These are phyloP conservation scores for Tor tambroides DNA, from an alignment of 2,113 vertebrate genomes.

Conservation along the genomic window DNA sequence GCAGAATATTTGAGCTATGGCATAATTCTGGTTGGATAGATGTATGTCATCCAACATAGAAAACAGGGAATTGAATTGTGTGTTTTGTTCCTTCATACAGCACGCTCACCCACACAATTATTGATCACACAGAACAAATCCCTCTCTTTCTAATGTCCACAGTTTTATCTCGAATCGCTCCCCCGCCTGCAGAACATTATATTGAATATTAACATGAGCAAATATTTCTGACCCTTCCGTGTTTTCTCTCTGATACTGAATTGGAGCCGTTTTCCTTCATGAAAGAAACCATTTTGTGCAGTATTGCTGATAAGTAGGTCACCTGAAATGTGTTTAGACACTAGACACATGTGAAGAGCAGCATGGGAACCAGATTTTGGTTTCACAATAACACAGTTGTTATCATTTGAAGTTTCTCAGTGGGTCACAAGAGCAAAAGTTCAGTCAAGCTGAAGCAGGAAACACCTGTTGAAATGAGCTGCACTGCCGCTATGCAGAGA, in stretches of 20 bases:
- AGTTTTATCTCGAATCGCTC: not conserved
- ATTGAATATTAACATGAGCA: slow-evolving; percentile 30
- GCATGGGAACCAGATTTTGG: slow-evolving; percentile 49
- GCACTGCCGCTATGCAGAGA: slow-evolving; percentile 1
- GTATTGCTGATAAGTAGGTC: slow-evolving; percentile 31
- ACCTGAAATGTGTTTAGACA: slow-evolving; percentile 32
- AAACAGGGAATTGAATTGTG: slow-evolving; percentile 36
- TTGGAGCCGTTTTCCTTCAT: not conserved
- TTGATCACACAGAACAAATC: slow-evolving; percentile 49
- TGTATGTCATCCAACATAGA: not conserved
- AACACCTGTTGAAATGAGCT: slow-evolving; percentile 54
- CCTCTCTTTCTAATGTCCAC: not conserved
- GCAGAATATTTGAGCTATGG: not conserved
- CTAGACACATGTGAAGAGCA: slow-evolving; percentile 29
- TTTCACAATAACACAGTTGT: slow-evolving; percentile 48
- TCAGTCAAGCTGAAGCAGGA: slow-evolving; percentile 47
- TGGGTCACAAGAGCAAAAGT: slow-evolving; percentile 33
- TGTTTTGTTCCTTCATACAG: slow-evolving; percentile 35
- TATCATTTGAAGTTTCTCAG: slow-evolving; percentile 42
- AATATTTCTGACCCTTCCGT: slow-evolving; percentile 11
- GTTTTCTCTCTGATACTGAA: slow-evolving; percentile 10
- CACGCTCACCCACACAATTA: slow-evolving; percentile 47
- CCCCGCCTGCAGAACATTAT: not conserved
- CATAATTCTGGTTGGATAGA: not conserved
- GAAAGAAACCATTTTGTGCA: not conserved